Conservation (phyloP, 2,888 invertebrate genomes). For the Patella pellucida region DNA sequence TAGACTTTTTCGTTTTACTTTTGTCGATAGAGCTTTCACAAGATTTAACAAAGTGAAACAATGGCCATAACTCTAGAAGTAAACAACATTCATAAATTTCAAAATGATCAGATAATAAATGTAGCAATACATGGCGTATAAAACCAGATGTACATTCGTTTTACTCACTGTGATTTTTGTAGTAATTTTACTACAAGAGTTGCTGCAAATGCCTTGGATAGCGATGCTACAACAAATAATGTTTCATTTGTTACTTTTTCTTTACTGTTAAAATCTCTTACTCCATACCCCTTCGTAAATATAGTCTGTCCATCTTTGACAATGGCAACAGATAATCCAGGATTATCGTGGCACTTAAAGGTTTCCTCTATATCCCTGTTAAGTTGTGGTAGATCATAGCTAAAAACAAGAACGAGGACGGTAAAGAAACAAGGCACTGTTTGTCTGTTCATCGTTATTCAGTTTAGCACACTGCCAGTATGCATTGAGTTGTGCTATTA, state of each 20-base stretch:
- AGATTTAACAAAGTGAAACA: no score
- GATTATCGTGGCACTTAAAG: constrained; percentile 33
- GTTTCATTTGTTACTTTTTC: constrained; percentile 44
- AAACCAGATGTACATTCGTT: neutral
- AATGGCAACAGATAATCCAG: constrained; percentile 40
- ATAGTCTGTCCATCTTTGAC: constrained; percentile 39
- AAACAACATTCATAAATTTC: no score
- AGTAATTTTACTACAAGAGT: constrained; percentile 44
- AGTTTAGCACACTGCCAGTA: no score
- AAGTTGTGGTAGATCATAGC: neutral
- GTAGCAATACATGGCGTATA: no score
- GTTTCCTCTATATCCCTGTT: constrained; percentile 1
- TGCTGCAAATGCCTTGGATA: constrained; percentile 48
- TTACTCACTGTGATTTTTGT: constrained; percentile 1
- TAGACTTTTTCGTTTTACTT: no score
- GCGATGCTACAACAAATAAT: constrained; percentile 46
- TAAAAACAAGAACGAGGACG: no score
- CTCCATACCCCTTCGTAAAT: constrained; percentile 41
- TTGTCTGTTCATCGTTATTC: no score
- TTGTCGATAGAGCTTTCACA: no score
- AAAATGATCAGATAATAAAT: no score
- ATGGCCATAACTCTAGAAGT: no score
- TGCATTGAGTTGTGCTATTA: no score
- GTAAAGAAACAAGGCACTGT: no score
- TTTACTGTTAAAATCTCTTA: constrained; percentile 27